phyloP scores from a whole-genome alignment of 2,888 invertebrate genomes.

The Eupeodes luniger region DNA sequence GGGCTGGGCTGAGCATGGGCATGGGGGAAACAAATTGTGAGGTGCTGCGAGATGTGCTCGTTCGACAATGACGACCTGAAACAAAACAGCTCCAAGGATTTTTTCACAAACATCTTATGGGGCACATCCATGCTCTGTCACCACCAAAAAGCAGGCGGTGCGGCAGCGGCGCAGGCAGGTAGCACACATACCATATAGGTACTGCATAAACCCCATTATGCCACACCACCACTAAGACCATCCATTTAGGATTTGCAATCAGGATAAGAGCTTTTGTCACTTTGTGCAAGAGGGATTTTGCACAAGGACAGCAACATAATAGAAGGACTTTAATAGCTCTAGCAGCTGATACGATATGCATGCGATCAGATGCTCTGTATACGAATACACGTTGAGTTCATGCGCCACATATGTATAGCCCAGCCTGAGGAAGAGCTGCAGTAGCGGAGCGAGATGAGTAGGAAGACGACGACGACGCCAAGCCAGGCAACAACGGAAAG shows the following conservation, averaged over 20 bases:
- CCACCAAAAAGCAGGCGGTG: neutral
- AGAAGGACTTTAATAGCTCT: constrained; percentile 70
- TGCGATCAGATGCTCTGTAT: constrained; percentile 40
- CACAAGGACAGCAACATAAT: constrained; percentile 72
- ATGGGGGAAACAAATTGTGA: constrained; percentile 63
- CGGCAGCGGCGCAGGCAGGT: constrained; percentile 1
- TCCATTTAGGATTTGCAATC: constrained; percentile 75
- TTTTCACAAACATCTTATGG: constrained; percentile 49
- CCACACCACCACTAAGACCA: constrained; percentile 39
- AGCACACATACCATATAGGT: neutral
- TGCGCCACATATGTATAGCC: constrained; percentile 13
- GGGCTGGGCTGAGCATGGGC: neutral
- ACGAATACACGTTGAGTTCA: constrained; percentile 40
- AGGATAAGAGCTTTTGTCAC: constrained; percentile 77
- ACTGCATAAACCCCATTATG: constrained; percentile 4
- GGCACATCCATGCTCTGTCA: neutral
- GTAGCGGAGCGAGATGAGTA: neutral
- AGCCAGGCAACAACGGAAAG: neutral
- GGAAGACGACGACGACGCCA: neutral
- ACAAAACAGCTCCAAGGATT: constrained; percentile 72
- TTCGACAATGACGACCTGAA: constrained; percentile 71
- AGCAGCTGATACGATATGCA: constrained; percentile 66
- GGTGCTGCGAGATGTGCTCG: constrained; percentile 68
- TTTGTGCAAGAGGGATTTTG: constrained; percentile 72
- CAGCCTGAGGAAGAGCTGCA: neutral